Conservation (phyloP, 2,113 vertebrate species). For the Cyanocitta stelleri region DNA sequence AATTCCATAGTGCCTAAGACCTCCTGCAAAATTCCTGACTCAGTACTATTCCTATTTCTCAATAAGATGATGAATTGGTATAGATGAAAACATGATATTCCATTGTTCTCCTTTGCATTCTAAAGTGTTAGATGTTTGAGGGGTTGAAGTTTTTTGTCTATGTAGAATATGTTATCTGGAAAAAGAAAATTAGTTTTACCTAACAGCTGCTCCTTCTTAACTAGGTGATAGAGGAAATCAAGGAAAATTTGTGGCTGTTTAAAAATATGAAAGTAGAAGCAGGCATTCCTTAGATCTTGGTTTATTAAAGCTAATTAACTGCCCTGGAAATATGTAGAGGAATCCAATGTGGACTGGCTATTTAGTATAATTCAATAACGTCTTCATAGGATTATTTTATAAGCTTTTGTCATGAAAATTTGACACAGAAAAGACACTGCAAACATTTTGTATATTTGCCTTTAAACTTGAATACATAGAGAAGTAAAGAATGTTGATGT, state of each 20-base stretch:
- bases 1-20: background rate
- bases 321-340: background rate
- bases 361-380: background rate
- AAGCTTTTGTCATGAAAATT: background rate
- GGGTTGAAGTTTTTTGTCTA: accelerated
- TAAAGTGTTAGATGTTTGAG: background rate
- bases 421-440: background rate
- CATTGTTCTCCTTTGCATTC: background rate
- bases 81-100: background rate
- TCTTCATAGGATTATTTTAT: background rate
- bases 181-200: background rate
- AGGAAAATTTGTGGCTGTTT: background rate
- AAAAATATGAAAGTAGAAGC: background rate
- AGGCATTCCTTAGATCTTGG: background rate
- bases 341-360: background rate
- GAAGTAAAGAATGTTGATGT: background rate
- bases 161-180: background rate
- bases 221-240: background rate
- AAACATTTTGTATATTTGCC: background rate
- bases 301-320: background rate
- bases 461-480: background rate
- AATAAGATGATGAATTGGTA: background rate
- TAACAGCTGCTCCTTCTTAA: background rate
- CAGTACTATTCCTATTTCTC: background rate
- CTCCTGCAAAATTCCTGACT: background rate